Conservation (phyloP, 2,113 vertebrate genomes). For the Zeus faber region DNA sequence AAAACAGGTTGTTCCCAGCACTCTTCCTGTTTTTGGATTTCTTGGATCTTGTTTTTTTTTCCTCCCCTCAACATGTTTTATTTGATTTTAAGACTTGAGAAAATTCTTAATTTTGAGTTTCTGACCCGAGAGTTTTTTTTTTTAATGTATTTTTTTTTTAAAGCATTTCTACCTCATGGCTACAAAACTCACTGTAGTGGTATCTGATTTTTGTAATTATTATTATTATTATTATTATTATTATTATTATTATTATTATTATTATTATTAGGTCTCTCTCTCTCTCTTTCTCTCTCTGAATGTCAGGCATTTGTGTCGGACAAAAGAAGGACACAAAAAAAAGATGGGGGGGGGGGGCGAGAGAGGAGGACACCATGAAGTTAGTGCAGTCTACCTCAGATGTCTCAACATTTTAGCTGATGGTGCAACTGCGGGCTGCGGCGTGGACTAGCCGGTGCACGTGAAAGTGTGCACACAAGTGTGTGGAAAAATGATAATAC, state of each 20-base stretch:
- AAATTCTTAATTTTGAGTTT: too few relatives aligned
- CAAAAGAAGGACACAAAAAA: constrained; percentile 36
- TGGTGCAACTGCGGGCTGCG: constrained; percentile 51
- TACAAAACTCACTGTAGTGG: constrained; percentile 94
- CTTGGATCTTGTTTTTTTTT: too few relatives aligned
- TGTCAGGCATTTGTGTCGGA: constrained; percentile 88
- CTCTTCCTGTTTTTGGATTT: too few relatives aligned
- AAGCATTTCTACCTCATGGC: constrained; percentile 98
- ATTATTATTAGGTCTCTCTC: neutral
- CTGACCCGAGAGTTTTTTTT: constrained; percentile 10
- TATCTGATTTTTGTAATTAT: constrained; percentile 91
- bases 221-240: too few relatives aligned
- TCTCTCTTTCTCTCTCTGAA: constrained; percentile 78
- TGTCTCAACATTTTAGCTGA: constrained; percentile 84
- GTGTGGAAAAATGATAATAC: constrained; percentile 1
- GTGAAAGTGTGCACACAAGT: neutral
- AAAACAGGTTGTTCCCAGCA: constrained; percentile 69
- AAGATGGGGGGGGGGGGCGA: neutral
- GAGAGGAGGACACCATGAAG: too few relatives aligned
- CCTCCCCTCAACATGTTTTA: too few relatives aligned
- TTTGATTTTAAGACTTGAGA: too few relatives aligned
- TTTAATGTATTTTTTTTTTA: constrained; percentile 81
- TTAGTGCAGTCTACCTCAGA: constrained; percentile 96
- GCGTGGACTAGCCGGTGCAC: constrained; percentile 31
- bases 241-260: too few relatives aligned